These are phyloP conservation scores for Rhorus exstirpatorius DNA, from an alignment of 2,888 invertebrate genomes.

Conservation along the genomic window DNA sequence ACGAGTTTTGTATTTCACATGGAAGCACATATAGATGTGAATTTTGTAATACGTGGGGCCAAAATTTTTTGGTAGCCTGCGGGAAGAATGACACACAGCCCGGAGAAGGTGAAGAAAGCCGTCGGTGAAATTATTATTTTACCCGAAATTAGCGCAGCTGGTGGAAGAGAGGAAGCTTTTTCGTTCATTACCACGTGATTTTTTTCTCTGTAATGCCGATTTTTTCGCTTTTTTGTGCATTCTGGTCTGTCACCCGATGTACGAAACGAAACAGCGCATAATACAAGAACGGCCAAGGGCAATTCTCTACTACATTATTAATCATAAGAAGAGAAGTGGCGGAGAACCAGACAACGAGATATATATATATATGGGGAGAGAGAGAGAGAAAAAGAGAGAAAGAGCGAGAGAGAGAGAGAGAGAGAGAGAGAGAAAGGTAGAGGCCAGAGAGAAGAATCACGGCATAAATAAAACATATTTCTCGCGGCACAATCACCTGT, in stretches of 20 bases:
- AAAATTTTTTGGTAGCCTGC: background rate
- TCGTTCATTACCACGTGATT: background rate
- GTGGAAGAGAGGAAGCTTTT: too few species aligned
- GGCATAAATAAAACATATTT: slow-evolving; percentile 79
- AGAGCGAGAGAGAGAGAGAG: slow-evolving; percentile 26
- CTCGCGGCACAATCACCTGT: slow-evolving; percentile 74
- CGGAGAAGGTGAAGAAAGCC: background rate
- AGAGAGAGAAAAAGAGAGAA: slow-evolving; percentile 15
- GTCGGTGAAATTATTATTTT: slow-evolving; percentile 34
- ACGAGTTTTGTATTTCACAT: background rate
- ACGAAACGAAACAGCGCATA: slow-evolving; percentile 11
- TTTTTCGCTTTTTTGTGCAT: slow-evolving; percentile 2
- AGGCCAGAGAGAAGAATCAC: slow-evolving; percentile 65
- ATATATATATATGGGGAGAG: too few species aligned
- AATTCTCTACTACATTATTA: slow-evolving; percentile 71
- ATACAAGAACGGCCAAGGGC: slow-evolving; percentile 12
- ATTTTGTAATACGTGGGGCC: background rate
- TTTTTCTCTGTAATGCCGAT: background rate
- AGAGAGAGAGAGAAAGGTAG: slow-evolving; percentile 48
- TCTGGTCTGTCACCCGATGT: background rate
- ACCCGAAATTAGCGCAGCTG: slow-evolving; percentile 58
- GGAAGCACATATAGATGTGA: background rate
- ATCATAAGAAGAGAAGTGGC: slow-evolving; percentile 65
- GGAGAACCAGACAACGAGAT: background rate
- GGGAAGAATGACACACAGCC: background rate